These are phyloP conservation scores for Halcyon badia DNA, from an alignment of 2,797 vertebrate species.

Conservation along the genomic window DNA sequence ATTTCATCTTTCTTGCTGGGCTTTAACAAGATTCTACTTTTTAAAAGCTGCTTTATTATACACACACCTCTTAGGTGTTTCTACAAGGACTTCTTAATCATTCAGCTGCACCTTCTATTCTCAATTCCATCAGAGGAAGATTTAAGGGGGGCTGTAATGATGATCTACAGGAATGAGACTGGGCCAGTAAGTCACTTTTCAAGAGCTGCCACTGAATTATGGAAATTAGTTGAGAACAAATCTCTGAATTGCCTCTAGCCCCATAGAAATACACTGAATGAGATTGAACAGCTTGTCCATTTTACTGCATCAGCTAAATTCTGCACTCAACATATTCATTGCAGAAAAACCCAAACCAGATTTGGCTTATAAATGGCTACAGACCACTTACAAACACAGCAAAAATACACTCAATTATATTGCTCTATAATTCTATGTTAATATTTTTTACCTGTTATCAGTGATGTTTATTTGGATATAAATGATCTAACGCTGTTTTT, in stretches of 20 bases:
- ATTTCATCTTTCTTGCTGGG: background rate
- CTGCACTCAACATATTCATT: background rate
- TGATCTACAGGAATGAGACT: background rate
- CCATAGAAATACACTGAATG: background rate
- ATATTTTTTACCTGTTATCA: background rate
- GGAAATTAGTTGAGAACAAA: background rate
- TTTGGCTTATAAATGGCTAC: background rate
- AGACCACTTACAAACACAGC: background rate
- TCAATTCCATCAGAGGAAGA: background rate
- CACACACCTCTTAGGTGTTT: background rate
- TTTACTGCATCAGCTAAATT: slow-evolving; percentile 31
- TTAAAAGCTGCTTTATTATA: background rate
- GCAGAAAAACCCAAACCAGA: background rate
- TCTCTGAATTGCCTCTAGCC: background rate
- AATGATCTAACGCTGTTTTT: background rate
- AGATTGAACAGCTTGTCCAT: slow-evolving; percentile 2
- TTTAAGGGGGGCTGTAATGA: slow-evolving; percentile 10
- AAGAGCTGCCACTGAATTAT: slow-evolving; percentile 12
- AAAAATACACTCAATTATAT: background rate
- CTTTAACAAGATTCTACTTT: background rate
- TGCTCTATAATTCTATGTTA: background rate
- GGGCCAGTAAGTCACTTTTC: background rate
- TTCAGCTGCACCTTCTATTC: background rate
- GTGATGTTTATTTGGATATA: background rate
- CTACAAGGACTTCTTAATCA: background rate